Evolutionary conservation across 1,140 invertebrate species (phyloP).

Genomic region (Aleiodes sp.): DNA sequence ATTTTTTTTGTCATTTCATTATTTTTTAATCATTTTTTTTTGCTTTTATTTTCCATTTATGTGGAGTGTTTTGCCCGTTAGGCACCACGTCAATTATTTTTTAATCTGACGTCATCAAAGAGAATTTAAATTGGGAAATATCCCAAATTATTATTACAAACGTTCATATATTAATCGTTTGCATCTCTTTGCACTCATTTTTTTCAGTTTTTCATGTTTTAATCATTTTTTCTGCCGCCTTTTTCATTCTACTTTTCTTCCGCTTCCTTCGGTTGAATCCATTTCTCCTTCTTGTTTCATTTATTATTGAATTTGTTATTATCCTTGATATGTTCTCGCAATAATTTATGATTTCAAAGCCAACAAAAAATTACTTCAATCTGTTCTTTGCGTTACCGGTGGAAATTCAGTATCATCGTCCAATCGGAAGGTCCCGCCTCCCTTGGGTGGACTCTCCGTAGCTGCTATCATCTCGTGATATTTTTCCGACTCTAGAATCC

Average conservation of each 20-base stretch:
- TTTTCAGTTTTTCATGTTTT: conserved; percentile 13
- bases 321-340: conserved; percentile 31
- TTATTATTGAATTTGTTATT: conserved; percentile 22
- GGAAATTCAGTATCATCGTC: conserved; percentile 87
- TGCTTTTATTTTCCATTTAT: not conserved
- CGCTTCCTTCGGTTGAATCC: not conserved
- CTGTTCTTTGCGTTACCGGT: conserved; percentile 77
- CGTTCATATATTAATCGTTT: too few species aligned
- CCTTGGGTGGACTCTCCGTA: conserved; percentile 73
- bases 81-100: too few species aligned
- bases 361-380: conserved; percentile 57
- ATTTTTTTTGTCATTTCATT: conserved; percentile 26
- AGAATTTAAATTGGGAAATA: too few species aligned
- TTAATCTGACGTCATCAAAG: too few species aligned
- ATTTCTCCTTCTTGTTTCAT: conserved; percentile 10
- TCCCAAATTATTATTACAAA: too few species aligned
- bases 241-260: conserved; percentile 12
- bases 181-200: too few species aligned
- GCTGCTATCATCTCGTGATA: conserved; percentile 77
- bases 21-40: not conserved
- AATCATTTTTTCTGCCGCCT: conserved; percentile 22
- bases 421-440: conserved; percentile 72
- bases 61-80: too few species aligned
- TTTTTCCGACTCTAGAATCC: conserved; percentile 80
- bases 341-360: conserved; percentile 2